phyloP scores from a whole-genome alignment of 2,797 vertebrate species.

The Crocidura indochinensis region DNA sequence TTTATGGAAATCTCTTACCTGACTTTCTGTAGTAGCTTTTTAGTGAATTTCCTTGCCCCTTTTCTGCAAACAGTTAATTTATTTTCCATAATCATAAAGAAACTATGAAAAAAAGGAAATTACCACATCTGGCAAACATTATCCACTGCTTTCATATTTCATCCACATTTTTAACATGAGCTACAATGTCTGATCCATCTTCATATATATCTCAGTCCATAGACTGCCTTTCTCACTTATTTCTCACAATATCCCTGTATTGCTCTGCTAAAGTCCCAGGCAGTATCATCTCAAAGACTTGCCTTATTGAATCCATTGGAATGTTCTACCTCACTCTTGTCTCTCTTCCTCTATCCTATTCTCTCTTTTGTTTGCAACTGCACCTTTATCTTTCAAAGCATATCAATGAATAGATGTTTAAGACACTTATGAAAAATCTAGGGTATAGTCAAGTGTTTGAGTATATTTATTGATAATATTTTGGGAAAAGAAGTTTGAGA shows the following conservation, averaged over 20 bases:
- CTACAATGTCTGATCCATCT: too few relatives aligned
- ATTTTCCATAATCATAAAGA: not conserved
- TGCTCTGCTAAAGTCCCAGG: not conserved
- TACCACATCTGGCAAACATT: not conserved
- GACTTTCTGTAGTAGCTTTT: not conserved
- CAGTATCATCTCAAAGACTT: not conserved
- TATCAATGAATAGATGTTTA: not conserved
- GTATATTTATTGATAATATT: not conserved
- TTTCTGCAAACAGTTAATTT: not conserved
- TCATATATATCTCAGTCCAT: too few relatives aligned
- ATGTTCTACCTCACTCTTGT: rapidly evolving
- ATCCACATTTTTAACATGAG: not conserved
- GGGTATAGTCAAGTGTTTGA: not conserved
- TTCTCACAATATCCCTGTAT: too few relatives aligned
- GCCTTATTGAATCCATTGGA: not conserved
- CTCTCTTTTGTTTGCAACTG: not conserved
- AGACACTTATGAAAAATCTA: not conserved
- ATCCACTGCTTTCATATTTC: too few relatives aligned
- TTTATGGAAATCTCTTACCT: not conserved
- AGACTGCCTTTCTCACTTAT: too few relatives aligned
- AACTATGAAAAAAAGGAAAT: not conserved
- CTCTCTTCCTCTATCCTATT: not conserved
- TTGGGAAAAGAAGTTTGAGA: not conserved
- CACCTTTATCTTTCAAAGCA: not conserved
- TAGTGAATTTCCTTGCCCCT: not conserved